Conservation (phyloP, 2,113 vertebrate species). For the Mystacornis crossleyi region DNA sequence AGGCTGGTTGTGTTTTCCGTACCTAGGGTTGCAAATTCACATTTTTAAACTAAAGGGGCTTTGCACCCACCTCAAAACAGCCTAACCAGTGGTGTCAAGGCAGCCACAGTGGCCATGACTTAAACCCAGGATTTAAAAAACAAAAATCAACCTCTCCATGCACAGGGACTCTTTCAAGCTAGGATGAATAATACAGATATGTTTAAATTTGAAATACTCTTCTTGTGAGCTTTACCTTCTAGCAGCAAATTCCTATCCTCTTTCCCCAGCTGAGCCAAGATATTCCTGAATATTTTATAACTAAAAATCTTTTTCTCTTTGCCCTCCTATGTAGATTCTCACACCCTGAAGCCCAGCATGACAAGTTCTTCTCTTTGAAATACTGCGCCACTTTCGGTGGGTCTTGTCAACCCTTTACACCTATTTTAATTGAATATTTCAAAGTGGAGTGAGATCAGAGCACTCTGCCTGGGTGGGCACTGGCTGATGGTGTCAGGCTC, state of each 20-base stretch:
- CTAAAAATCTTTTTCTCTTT: constrained; percentile 30
- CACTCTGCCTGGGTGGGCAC: constrained; percentile 4
- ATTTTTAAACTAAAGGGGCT: not conserved
- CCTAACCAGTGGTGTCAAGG: not conserved
- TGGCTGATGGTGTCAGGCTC: not conserved
- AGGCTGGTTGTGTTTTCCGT: not conserved
- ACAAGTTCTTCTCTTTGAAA: constrained; percentile 39
- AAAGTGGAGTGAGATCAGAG: constrained; percentile 24
- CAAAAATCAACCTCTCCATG: not conserved
- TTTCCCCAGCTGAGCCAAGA: not conserved
- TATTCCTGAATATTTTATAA: constrained; percentile 55
- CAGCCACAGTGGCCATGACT: not conserved
- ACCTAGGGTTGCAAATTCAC: not conserved
- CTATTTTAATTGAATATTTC: constrained; percentile 53
- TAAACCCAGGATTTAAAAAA: not conserved
- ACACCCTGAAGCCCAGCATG: not conserved
- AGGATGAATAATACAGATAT: constrained; percentile 19
- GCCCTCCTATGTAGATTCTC: constrained; percentile 42
- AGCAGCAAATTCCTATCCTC: constrained; percentile 10
- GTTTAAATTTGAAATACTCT: constrained; percentile 31
- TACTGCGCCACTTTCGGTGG: not conserved
- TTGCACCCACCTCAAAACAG: not conserved
- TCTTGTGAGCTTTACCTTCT: not conserved
- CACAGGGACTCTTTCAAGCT: not conserved
- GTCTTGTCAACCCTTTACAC: constrained; percentile 30